These are phyloP conservation scores for Sialis lutaria DNA, from an alignment of 2,888 invertebrate species.

Conservation along the genomic window DNA sequence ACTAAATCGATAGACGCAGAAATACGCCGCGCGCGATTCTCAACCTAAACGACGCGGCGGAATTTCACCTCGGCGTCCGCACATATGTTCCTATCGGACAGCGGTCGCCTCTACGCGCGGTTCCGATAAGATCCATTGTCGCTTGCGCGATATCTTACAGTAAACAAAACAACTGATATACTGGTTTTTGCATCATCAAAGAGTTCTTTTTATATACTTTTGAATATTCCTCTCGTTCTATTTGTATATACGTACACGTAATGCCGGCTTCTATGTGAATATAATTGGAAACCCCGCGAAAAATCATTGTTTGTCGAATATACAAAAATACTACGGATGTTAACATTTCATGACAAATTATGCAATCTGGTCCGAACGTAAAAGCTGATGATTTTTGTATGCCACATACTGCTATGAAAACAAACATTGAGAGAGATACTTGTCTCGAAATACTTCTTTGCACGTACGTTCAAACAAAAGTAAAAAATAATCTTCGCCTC, in stretches of 20 bases:
- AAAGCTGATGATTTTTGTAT: no score
- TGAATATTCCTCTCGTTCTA: not conserved
- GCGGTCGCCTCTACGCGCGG: not conserved
- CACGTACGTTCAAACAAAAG: no score
- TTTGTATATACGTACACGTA: no score
- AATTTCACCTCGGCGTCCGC: not conserved
- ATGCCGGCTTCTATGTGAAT: no score
- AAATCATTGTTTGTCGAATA: no score
- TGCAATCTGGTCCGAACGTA: no score
- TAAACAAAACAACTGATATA: conserved; percentile 2
- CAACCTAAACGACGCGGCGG: conserved; percentile 24
- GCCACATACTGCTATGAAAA: not conserved
- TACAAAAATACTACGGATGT: no score
- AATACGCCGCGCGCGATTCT: conserved; percentile 26
- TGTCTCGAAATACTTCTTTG: no score
- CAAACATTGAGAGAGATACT: not conserved
- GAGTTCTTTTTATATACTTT: not conserved
- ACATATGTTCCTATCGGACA: no score
- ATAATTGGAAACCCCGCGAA: no score
- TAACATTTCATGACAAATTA: no score
- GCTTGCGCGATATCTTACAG: not conserved
- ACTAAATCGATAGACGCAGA: conserved; percentile 40
- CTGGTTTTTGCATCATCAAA: conserved; percentile 1
- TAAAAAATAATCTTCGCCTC: conserved; percentile 2
- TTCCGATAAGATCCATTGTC: not conserved